A percentile compares a stretch with the other conserved stretches of the same genome.
Evolutionary conservation across 2,888 invertebrate species (phyloP).

Genomic region (Caenorhabditis sp.): DNA sequence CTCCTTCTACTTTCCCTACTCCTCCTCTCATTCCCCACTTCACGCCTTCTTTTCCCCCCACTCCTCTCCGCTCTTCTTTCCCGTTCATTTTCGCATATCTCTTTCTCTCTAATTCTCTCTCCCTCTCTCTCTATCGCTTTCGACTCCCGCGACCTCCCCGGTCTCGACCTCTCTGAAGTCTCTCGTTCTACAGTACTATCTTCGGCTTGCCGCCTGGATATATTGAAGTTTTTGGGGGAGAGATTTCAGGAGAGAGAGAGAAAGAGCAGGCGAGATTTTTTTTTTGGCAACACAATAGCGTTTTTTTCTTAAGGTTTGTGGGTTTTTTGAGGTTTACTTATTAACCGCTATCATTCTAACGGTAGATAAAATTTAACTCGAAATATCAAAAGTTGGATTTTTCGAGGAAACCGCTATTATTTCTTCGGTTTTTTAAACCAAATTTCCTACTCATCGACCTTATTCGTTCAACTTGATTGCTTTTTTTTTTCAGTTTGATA

Average conservation of each 20-base stretch:
- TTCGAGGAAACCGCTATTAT: too few species aligned
- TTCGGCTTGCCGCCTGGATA: not conserved
- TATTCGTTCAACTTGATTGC: too few species aligned
- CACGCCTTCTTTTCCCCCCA: conserved; percentile 9
- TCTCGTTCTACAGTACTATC: conserved; percentile 1
- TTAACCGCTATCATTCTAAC: too few species aligned
- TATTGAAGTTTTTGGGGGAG: not conserved
- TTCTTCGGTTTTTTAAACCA: too few species aligned
- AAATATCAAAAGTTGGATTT: too few species aligned
- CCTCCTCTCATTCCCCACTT: conserved; percentile 5
- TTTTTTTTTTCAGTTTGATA: too few species aligned
- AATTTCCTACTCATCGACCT: too few species aligned
- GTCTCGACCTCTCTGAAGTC: not conserved
- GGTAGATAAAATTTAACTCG: too few species aligned
- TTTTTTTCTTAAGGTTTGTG: not conserved
- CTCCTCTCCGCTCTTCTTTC: not conserved
- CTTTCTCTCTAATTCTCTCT: conserved; percentile 5
- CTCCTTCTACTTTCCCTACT: conserved; percentile 6
- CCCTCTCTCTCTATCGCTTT: not conserved
- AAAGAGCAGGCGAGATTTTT: not conserved
- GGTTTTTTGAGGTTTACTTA: not conserved
- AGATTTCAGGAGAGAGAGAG: not conserved
- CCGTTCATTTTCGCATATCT: not conserved
- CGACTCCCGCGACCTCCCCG: too few species aligned
- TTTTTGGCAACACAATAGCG: not conserved